Base-by-base conservation (phyloP, 2,797 vertebrate species). In the Scarus forsteni region DNA sequence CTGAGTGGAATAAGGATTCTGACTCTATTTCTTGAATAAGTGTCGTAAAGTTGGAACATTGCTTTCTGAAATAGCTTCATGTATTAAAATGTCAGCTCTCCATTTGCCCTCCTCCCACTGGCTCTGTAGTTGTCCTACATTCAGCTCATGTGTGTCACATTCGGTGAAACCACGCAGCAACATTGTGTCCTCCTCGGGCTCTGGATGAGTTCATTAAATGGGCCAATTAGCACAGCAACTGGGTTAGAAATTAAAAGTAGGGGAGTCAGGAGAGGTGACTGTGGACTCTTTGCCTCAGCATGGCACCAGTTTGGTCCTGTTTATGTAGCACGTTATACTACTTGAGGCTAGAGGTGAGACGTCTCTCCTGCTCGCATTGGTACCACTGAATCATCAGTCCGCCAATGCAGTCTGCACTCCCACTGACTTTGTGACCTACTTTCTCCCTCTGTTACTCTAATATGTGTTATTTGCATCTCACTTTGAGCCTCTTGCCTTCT, bases 81-180 rank as follows among this genome's bases (percentile, higher is more conserved):
- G 27, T 55, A 55, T 76, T 61, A 75, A 75, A 40, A 82, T 76
- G 70, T 65, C 69, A 44, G 60, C 58, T 60, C 64, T 58, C 34
- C 1, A 1, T 39, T 5, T 40, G 39, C 46, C 77, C 67, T 73
- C 35, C 51, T 73, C 62, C 72, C 70, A 16, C 77, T 12, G 27
- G 7, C 57, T 49, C 67, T 73, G 74, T 40, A 39, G 51, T 50
- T 62, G 86, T 50, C 83, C 85, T 82, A 87, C 74, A 89, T 90
- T 74, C 40, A 69, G 63, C 16, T 6, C 42, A 16, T 55, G 71
- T 66, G 54, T 67, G 79, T 76, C 75, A 39, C 52, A 65, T 27
- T 70, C 6, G 0, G 53, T 51, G 45, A 75, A 75, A 52, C 42
- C 70, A 16, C 1, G 35, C 71, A 72, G 74, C 57, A 75, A 38